These are phyloP conservation scores for Pseudomyrmex concolor DNA, from an alignment of 1,140 invertebrate species.

Conservation along the genomic window DNA sequence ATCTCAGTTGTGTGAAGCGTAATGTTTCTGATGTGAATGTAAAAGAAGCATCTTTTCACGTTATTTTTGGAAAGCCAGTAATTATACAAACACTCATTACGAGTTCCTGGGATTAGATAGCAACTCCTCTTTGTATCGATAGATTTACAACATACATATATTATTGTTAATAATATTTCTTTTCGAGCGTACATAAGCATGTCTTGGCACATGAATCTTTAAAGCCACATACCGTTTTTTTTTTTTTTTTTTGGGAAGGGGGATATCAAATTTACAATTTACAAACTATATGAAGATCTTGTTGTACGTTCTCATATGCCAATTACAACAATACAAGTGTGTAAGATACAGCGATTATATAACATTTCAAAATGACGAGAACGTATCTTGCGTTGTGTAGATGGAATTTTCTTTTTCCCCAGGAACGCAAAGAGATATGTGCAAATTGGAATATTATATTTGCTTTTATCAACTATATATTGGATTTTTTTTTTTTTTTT, in stretches of 20 bases:
- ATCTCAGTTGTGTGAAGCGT: constrained; percentile 22
- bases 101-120: constrained; percentile 53
- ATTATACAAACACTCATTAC: constrained; percentile 46
- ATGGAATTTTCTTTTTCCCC: constrained; percentile 25
- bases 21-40: constrained; percentile 22
- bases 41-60: constrained; percentile 31
- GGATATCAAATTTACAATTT: constrained; percentile 39
- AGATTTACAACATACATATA: constrained; percentile 43
- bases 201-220: constrained; percentile 69
- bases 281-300: constrained; percentile 26
- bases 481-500: constrained; percentile 20
- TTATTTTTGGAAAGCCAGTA: constrained; percentile 38
- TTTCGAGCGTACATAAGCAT: constrained; percentile 51
- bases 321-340: constrained; percentile 30
- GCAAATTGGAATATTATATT: constrained; percentile 58
- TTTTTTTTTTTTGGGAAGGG: not conserved
- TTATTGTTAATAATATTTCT: constrained; percentile 8
- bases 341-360: constrained; percentile 4
- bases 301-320: not conserved
- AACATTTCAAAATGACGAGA: not conserved
- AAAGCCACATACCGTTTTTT: constrained; percentile 40
- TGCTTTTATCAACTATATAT: constrained; percentile 61
- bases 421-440: constrained; percentile 51
- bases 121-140: not conserved
- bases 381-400: constrained; percentile 7